Evolutionary conservation across 2,888 invertebrate species (phyloP).

Genomic region (Lasioglossum villosulum): DNA sequence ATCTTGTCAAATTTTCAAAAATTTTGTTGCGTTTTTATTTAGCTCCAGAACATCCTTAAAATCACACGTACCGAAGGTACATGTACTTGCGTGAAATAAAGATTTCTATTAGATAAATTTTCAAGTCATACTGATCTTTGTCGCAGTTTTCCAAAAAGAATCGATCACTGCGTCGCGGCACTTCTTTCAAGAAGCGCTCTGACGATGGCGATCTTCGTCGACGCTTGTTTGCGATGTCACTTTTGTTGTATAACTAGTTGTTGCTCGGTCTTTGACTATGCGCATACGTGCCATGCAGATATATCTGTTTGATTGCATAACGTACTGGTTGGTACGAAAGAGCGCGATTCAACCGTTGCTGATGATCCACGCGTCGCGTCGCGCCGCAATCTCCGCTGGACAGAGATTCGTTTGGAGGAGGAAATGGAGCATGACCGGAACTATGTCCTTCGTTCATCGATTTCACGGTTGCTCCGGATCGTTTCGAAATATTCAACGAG

Average conservation of each 20-base stretch:
- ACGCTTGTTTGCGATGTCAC: neutral
- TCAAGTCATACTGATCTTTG: neutral
- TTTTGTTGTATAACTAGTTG: slow-evolving; percentile 10
- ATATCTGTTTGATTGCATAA: slow-evolving; percentile 16
- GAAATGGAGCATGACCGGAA: slow-evolving; percentile 43
- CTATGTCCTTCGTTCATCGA: neutral
- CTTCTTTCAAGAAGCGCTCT: neutral
- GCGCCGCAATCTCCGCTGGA: neutral
- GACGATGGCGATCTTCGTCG: neutral
- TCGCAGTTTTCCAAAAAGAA: neutral
- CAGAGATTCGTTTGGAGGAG: slow-evolving; percentile 4
- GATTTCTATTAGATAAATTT: no score
- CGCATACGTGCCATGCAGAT: neutral
- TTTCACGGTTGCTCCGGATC: neutral
- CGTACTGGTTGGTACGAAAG: neutral
- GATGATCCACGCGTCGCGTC: neutral
- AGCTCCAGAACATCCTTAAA: no score
- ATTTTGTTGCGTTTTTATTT: no score
- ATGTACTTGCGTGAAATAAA: no score
- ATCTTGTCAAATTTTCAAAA: no score
- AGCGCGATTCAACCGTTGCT: neutral
- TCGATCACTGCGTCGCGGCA: neutral
- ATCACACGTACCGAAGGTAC: no score
- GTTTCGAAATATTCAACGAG: slow-evolving; percentile 35
- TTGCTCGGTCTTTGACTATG: neutral